Conservation (phyloP, 1,140 invertebrate genomes). For the Camponotus floridanus region DNA sequence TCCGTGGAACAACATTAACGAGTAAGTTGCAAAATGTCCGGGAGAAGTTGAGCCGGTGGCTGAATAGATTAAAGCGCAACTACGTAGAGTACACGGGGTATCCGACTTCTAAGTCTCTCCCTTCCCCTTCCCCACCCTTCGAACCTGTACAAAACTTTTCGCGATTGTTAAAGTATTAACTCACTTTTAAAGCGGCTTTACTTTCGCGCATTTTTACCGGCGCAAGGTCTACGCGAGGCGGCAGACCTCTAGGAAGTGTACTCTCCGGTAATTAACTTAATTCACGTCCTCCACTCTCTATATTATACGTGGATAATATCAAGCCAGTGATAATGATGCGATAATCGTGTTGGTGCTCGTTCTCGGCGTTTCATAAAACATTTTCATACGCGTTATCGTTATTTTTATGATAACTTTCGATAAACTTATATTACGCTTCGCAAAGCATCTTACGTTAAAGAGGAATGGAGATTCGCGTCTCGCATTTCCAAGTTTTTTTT, state of each 20-base stretch:
- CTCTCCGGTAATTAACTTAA: slow-evolving; percentile 53
- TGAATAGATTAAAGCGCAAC: slow-evolving; percentile 67
- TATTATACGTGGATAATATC: slow-evolving; percentile 11
- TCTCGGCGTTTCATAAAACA: not conserved
- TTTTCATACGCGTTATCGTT: not conserved
- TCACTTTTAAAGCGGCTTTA: slow-evolving; percentile 69
- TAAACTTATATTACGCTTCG: not conserved
- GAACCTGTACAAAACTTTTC: slow-evolving; percentile 41
- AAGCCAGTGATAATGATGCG: not conserved
- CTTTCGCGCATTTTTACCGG: slow-evolving; percentile 19
- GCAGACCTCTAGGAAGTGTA: slow-evolving; percentile 2
- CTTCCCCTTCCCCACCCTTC: not conserved
- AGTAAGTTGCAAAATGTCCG: slow-evolving; percentile 67
- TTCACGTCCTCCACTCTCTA: not conserved
- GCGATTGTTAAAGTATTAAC: slow-evolving; percentile 71
- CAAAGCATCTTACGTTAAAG: not conserved
- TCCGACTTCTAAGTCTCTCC: slow-evolving; percentile 45
- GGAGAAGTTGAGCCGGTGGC: slow-evolving; percentile 53
- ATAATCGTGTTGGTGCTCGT: slow-evolving; percentile 20
- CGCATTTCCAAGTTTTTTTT: not conserved
- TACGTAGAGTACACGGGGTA: slow-evolving; percentile 22
- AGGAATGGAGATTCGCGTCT: not conserved
- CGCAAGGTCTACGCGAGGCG: not conserved
- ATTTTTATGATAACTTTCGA: not conserved
- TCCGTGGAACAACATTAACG: slow-evolving; percentile 62